Percentiles rank a stretch among this genome's conserved stretches.
These are phyloP conservation scores for Azemiops feae DNA, from an alignment of 2,113 vertebrate genomes.

Conservation along the genomic window DNA sequence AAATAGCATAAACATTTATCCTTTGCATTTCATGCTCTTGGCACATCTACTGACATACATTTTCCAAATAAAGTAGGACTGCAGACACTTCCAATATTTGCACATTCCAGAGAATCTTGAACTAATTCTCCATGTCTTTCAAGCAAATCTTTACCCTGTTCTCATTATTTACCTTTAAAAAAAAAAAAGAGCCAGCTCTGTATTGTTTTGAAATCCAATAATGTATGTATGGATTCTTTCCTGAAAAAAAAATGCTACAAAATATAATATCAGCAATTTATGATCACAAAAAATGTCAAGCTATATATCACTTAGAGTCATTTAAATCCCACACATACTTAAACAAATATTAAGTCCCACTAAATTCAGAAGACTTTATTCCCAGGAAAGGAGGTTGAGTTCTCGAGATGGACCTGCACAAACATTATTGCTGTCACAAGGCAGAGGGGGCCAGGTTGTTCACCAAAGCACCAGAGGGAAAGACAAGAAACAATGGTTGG, in stretches of 20 bases:
- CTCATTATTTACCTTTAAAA: not conserved
- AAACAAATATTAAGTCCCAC: not conserved
- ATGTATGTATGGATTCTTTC: not conserved
- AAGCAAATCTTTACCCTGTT: not conserved
- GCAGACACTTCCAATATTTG: not conserved
- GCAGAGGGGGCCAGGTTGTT: too few species aligned
- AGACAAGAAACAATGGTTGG: too few species aligned
- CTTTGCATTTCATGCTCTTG: not conserved
- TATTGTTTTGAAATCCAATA: not conserved
- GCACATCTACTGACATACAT: not conserved
- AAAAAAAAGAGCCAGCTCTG: not conserved
- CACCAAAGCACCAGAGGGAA: too few species aligned
- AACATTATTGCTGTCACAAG: not conserved
- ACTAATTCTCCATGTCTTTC: not conserved
- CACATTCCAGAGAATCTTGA: not conserved
- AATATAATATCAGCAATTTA: not conserved
- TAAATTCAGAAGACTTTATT: not conserved
- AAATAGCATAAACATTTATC: not conserved
- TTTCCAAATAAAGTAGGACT: not conserved
- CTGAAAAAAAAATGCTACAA: not conserved
- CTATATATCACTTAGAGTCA: not conserved
- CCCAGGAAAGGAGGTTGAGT: not conserved
- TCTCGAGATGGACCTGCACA: not conserved
- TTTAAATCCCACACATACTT: not conserved
- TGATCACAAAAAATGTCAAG: not conserved